These are phyloP conservation scores for Taenioides sp. DNA, from an alignment of 2,797 vertebrate species.

Conservation along the genomic window DNA sequence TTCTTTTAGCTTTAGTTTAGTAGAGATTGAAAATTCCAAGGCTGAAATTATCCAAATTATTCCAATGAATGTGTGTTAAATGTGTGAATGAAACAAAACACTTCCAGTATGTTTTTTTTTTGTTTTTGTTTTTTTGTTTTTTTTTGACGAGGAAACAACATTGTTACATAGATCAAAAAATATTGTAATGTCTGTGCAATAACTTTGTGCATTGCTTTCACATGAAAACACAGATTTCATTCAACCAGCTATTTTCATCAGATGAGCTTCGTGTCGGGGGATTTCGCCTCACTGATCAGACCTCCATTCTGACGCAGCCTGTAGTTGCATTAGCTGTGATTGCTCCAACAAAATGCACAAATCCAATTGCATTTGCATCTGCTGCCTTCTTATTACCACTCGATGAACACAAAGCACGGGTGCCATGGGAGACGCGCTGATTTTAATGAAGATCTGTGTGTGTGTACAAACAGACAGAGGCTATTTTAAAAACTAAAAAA, in stretches of 20 bases:
- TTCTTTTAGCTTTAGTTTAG: too few relatives aligned
- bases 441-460: slow-evolving; percentile 65
- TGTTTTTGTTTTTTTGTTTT: too few relatives aligned
- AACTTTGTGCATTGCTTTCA: neutral
- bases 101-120: too few relatives aligned
- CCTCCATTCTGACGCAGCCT: slow-evolving; percentile 39
- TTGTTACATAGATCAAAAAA: neutral
- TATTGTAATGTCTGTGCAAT: neutral
- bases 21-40: too few relatives aligned
- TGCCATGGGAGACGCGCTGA: slow-evolving; percentile 61
- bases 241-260: neutral
- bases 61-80: too few relatives aligned
- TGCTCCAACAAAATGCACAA: slow-evolving; percentile 55
- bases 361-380: slow-evolving; percentile 60
- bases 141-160: too few relatives aligned
- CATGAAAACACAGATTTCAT: neutral
- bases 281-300: slow-evolving; percentile 40
- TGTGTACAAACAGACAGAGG: slow-evolving; percentile 1
- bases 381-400: slow-evolving; percentile 55
- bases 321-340: slow-evolving; percentile 58
- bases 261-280: slow-evolving; percentile 5
- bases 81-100: too few relatives aligned
- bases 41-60: too few relatives aligned
- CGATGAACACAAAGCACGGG: slow-evolving; percentile 69
- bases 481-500: slow-evolving; percentile 13